phyloP scores from a whole-genome alignment of 2,113 vertebrate genomes.

The Pelusios castaneus region DNA sequence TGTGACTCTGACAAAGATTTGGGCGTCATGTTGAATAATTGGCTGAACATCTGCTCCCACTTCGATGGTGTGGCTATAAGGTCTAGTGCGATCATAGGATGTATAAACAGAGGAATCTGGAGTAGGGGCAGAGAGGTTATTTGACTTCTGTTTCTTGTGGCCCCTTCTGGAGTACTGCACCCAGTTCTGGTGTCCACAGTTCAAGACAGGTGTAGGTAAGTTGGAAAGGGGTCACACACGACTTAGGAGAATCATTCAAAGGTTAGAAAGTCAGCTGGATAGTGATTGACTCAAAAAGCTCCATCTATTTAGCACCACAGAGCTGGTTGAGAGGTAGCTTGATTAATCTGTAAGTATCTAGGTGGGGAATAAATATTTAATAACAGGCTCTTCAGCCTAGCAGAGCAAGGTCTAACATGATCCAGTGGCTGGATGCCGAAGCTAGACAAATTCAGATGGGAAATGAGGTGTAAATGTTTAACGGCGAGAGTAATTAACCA shows the following conservation, averaged over 20 bases:
- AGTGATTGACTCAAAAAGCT: neutral
- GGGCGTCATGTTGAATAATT: neutral
- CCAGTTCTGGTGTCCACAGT: too few species aligned
- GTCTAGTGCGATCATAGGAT: neutral
- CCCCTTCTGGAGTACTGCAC: neutral
- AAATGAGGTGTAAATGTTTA: neutral
- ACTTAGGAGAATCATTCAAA: neutral
- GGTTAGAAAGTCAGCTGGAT: neutral
- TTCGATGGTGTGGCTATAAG: neutral
- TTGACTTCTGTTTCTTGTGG: neutral
- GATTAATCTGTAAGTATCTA: neutral
- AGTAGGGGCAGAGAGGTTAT: neutral
- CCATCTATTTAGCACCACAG: too few species aligned
- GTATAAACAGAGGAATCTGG: neutral
- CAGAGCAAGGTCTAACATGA: neutral
- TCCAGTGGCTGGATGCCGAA: neutral
- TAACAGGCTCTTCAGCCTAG: neutral
- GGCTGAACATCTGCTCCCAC: neutral
- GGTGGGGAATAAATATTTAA: neutral
- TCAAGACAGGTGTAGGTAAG: neutral
- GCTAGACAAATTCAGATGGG: neutral
- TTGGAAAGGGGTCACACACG: neutral
- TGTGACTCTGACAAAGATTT: neutral
- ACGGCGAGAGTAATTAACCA: neutral
- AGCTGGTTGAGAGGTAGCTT: neutral